phyloP scores from a whole-genome alignment of 2,113 vertebrate genomes.

The Odocoileus virginianus region DNA sequence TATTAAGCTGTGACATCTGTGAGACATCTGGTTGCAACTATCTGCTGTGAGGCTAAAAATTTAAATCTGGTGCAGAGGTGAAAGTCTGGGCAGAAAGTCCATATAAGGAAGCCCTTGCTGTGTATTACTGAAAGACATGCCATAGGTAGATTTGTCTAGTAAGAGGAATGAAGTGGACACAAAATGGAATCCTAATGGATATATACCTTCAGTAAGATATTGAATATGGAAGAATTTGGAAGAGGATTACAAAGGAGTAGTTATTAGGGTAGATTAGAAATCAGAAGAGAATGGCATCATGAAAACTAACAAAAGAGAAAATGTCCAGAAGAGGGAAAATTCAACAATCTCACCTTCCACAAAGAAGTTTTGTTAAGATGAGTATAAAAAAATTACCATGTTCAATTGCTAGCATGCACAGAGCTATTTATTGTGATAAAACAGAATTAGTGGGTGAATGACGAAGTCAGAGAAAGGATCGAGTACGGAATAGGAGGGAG shows the following conservation, averaged over 20 bases:
- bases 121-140: neutral
- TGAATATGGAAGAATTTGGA: neutral
- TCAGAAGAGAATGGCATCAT: neutral
- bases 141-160: neutral
- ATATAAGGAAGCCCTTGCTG: neutral
- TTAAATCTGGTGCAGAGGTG: neutral
- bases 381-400: neutral
- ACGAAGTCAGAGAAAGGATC: neutral
- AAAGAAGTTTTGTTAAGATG: neutral
- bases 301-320: neutral
- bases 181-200: neutral
- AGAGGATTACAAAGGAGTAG: neutral
- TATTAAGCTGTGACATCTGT: neutral
- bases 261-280: neutral
- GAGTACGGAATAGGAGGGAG: neutral
- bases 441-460: neutral
- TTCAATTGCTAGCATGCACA: neutral
- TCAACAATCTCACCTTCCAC: neutral
- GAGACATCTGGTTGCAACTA: neutral
- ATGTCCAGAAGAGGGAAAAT: neutral
- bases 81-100: neutral
- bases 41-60: neutral
- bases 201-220: neutral
- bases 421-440: neutral
- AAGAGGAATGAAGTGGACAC: neutral